These are phyloP conservation scores for Antheraea pernyi DNA, from an alignment of 1,140 invertebrate genomes.

Conservation along the genomic window DNA sequence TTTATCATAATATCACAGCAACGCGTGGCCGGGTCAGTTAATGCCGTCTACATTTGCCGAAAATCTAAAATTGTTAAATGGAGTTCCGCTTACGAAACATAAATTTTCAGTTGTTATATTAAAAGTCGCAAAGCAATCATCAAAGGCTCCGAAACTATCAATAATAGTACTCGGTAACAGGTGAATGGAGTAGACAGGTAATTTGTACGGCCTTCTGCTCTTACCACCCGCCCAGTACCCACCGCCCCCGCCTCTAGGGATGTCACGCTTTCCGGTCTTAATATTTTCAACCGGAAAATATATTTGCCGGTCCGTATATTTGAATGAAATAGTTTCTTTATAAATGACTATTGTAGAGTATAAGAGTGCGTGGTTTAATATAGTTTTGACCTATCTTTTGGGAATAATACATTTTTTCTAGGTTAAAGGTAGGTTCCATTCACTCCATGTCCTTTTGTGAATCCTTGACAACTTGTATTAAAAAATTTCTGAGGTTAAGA, in stretches of 20 bases:
- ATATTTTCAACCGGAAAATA: not conserved
- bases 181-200: conserved; percentile 49
- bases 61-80: not conserved
- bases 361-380: too few relatives aligned
- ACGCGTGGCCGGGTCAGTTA: too few relatives aligned
- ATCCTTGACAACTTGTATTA: too few relatives aligned
- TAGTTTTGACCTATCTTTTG: too few relatives aligned
- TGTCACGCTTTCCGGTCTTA: not conserved
- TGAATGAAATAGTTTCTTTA: too few relatives aligned
- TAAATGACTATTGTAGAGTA: too few relatives aligned
- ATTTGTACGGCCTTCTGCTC: conserved; percentile 37
- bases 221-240: conserved; percentile 11
- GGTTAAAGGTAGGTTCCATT: too few relatives aligned
- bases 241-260: conserved; percentile 8
- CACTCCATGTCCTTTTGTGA: too few relatives aligned
- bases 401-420: too few relatives aligned
- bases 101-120: not conserved
- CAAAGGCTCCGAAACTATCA: conserved; percentile 24
- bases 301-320: too few relatives aligned
- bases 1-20: too few relatives aligned
- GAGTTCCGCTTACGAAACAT: not conserved
- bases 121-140: conserved; percentile 7
- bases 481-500: too few relatives aligned
- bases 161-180: conserved; percentile 35
- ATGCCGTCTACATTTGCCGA: not conserved